Conservation (phyloP, 2,888 invertebrate species). For the Geotrupes spiniger region DNA sequence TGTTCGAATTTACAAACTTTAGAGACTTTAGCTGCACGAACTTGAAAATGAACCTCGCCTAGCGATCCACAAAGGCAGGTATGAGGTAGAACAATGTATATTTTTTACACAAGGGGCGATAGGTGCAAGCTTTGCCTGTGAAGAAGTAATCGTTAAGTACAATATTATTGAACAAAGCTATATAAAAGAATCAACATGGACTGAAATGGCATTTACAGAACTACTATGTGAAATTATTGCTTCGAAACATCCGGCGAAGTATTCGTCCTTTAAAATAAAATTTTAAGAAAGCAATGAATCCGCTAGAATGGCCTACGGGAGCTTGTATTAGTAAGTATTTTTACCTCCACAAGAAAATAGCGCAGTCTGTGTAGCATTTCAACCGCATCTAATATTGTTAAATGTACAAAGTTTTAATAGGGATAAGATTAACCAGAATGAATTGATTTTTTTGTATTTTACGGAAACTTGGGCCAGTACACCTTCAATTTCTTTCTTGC, state of each 20-base stretch:
- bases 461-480: background rate
- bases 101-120: no score
- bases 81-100: no score
- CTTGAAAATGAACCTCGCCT: no score
- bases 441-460: background rate
- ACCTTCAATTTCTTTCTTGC: background rate
- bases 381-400: background rate
- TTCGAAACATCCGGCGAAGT: background rate
- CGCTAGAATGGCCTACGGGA: background rate
- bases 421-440: background rate
- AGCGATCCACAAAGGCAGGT: no score
- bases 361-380: background rate
- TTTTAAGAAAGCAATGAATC: conserved; percentile 1
- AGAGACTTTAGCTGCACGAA: no score
- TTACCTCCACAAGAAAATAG: background rate
- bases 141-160: no score
- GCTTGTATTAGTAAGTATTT: background rate
- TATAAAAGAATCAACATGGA: no score
- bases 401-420: background rate
- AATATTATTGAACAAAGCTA: no score
- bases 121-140: no score
- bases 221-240: background rate
- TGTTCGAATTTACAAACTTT: no score
- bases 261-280: conserved; percentile 1
- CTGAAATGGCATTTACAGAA: conserved; percentile 1